Evolutionary conservation across 2,888 invertebrate species (phyloP).

Genomic region (Drosophila borealis): DNA sequence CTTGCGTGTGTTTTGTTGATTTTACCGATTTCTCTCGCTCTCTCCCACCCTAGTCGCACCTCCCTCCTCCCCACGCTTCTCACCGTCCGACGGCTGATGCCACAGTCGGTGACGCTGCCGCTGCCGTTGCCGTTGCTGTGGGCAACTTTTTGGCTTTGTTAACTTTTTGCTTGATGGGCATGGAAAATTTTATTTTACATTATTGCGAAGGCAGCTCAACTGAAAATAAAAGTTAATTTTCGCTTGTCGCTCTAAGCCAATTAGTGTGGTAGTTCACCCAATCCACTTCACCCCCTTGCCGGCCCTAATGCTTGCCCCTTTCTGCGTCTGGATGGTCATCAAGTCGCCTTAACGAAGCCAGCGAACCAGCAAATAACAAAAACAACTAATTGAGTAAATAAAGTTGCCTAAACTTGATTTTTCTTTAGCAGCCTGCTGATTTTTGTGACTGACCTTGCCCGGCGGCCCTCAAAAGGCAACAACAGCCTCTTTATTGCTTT

Average conservation of each 20-base stretch:
- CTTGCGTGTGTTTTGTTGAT: slow-evolving; percentile 76
- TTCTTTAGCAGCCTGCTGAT: slow-evolving; percentile 37
- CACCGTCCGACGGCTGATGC: neutral
- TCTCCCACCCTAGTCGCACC: neutral
- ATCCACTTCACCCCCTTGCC: neutral
- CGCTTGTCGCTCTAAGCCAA: slow-evolving; percentile 80
- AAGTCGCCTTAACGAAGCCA: slow-evolving; percentile 63
- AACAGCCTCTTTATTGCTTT: slow-evolving; percentile 22
- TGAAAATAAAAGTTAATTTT: slow-evolving; percentile 78
- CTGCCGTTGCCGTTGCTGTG: slow-evolving; percentile 40
- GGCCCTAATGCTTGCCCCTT: slow-evolving; percentile 15
- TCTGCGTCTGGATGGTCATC: slow-evolving; percentile 38
- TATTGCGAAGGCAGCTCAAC: slow-evolving; percentile 62
- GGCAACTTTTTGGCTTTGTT: slow-evolving; percentile 69
- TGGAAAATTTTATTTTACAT: slow-evolving; percentile 72
- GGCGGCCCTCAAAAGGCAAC: slow-evolving; percentile 7
- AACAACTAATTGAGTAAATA: slow-evolving; percentile 76
- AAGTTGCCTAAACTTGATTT: slow-evolving; percentile 69
- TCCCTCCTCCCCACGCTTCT: neutral
- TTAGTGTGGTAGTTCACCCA: slow-evolving; percentile 61
- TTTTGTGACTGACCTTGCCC: slow-evolving; percentile 31
- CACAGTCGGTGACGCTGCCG: neutral
- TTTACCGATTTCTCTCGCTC: slow-evolving; percentile 65
- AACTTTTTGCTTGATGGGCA: slow-evolving; percentile 65
- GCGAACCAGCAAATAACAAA: slow-evolving; percentile 73